Conservation (phyloP, 2,797 vertebrate genomes). For the Sus cebifrons region DNA sequence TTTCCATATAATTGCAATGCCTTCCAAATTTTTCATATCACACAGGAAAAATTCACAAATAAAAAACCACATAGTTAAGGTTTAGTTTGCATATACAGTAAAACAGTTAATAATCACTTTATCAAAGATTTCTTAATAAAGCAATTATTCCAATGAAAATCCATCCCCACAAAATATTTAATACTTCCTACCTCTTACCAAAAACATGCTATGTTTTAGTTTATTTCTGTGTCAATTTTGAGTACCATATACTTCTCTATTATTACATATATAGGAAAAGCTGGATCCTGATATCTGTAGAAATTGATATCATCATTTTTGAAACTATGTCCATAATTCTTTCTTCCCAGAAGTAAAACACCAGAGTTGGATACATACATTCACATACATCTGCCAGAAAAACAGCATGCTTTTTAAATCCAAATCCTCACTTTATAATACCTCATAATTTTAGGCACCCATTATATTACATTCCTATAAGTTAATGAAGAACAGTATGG, state of each 20-base stretch:
- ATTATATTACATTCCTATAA: neutral
- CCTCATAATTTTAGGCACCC: neutral
- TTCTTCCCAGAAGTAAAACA: conserved; percentile 4
- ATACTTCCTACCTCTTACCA: neutral
- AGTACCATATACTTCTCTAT: neutral
- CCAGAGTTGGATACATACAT: neutral
- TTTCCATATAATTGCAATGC: neutral
- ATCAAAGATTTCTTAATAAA: neutral
- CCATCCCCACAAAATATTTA: neutral
- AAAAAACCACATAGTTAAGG: conserved; percentile 1
- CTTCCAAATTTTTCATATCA: conserved; percentile 65
- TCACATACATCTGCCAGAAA: neutral
- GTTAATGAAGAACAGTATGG: neutral
- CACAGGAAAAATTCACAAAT: conserved; percentile 41
- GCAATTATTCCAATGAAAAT: conserved; percentile 13
- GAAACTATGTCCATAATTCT: neutral
- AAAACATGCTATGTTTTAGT: conserved; percentile 19
- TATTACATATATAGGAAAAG: neutral
- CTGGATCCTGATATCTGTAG: neutral
- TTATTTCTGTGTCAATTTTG: neutral
- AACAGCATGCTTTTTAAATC: neutral
- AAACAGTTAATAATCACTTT: conserved; percentile 28
- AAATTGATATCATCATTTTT: conserved; percentile 8
- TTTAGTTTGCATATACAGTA: neutral
- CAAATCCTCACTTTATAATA: neutral